phyloP scores from a whole-genome alignment of 2,888 invertebrate species.

The Eucriotettix oculatus region DNA sequence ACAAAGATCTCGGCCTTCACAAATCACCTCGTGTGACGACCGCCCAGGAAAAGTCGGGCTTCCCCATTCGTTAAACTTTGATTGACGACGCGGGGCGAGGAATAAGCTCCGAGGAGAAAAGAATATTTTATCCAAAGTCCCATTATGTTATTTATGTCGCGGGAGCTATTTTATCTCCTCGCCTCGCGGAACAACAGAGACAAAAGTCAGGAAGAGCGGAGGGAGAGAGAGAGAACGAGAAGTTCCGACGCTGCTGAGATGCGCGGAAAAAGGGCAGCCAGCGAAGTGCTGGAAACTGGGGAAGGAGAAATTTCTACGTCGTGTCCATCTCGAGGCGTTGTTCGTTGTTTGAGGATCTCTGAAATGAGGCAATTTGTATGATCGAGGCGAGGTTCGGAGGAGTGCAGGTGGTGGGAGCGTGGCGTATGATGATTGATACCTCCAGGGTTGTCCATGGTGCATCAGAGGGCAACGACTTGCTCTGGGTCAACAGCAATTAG shows the following conservation, averaged over 20 bases:
- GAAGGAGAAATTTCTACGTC: slow-evolving; percentile 8
- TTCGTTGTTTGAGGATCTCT: slow-evolving; percentile 7
- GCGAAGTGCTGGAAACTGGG: background rate
- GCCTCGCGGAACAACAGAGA: slow-evolving; percentile 1
- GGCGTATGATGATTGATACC: slow-evolving; percentile 1
- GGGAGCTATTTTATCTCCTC: slow-evolving; percentile 7
- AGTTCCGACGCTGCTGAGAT: slow-evolving; percentile 3
- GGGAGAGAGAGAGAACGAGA: slow-evolving; percentile 2
- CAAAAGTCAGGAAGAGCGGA: slow-evolving; percentile 1
- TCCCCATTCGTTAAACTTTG: slow-evolving; percentile 11
- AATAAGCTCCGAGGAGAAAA: slow-evolving; percentile 11
- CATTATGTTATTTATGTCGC: slow-evolving; percentile 13
- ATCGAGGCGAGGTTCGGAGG: slow-evolving; percentile 6
- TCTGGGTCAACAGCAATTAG: too few relatives aligned
- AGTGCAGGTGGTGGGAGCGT: slow-evolving; percentile 5
- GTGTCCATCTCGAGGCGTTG: slow-evolving; percentile 2
- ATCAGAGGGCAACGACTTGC: background rate
- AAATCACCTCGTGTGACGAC: background rate
- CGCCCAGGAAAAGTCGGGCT: background rate
- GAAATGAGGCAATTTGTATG: slow-evolving; percentile 14
- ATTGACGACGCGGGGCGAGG: slow-evolving; percentile 11
- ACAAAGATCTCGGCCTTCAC: background rate
- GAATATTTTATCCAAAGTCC: slow-evolving; percentile 11
- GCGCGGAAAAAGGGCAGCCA: slow-evolving; percentile 5
- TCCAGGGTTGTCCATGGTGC: background rate